Evolutionary conservation across 2,113 vertebrate species (phyloP).

Genomic region (Chloropsis cyanopogon): DNA sequence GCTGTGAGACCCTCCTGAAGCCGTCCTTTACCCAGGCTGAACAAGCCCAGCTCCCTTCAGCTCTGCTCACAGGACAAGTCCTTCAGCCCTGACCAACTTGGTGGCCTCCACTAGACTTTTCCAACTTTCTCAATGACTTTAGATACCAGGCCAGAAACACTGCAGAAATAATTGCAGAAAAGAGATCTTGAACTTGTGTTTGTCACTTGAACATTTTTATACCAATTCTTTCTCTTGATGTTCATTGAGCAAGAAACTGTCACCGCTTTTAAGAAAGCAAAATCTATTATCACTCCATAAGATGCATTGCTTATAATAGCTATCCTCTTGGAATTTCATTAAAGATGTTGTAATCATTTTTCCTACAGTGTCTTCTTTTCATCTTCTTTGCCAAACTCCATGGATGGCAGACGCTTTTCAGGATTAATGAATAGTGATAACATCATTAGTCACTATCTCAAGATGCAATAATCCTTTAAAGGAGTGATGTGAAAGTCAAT

Average conservation of each 20-base stretch:
- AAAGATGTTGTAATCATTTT: not conserved
- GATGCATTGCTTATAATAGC: not conserved
- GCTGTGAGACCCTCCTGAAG: not conserved
- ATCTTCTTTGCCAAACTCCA: not conserved
- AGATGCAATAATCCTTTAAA: slow-evolving; percentile 19
- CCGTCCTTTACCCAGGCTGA: not conserved
- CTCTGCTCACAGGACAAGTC: not conserved
- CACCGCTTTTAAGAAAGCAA: not conserved
- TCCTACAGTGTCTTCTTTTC: not conserved
- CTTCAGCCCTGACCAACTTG: not conserved
- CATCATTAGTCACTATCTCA: slow-evolving; percentile 4
- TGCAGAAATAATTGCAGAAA: not conserved
- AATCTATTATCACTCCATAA: not conserved
- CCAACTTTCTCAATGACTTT: not conserved
- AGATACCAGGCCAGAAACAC: not conserved
- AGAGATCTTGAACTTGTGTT: not conserved
- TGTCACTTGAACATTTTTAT: not conserved
- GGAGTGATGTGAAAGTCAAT: slow-evolving; percentile 10
- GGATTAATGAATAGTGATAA: slow-evolving; percentile 9
- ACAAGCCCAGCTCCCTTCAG: not conserved
- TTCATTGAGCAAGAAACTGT: not conserved
- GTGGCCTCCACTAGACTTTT: not conserved
- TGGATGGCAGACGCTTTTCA: not conserved
- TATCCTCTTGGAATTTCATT: not conserved
- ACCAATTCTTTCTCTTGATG: not conserved